Conservation (phyloP, 2,797 vertebrate genomes). For the Strix occidentalis region DNA sequence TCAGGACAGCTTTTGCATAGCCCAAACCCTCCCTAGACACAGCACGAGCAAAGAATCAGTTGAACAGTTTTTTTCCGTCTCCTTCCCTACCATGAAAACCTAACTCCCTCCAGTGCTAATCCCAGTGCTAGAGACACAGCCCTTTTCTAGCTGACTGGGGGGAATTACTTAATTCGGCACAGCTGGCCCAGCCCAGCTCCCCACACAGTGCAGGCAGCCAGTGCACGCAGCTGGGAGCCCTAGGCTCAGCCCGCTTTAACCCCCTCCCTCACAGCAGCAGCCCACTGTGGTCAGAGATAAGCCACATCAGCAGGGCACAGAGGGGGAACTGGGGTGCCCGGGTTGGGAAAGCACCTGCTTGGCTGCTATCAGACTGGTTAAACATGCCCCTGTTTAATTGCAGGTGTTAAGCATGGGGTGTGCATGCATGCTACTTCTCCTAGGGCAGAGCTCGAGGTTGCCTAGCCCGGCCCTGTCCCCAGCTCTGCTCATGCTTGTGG, state of each 20-base stretch:
- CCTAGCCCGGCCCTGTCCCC: fast-evolving
- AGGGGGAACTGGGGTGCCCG: fast-evolving
- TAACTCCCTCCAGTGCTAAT: neutral
- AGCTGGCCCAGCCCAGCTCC: constrained; percentile 35
- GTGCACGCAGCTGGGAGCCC: constrained; percentile 17
- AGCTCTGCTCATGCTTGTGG: neutral
- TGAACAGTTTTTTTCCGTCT: neutral
- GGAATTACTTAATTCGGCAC: neutral
- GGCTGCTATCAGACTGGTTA: neutral
- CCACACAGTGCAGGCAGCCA: neutral
- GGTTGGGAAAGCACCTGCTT: fast-evolving
- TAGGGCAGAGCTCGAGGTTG: neutral
- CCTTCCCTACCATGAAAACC: neutral
- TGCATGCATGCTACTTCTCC: neutral
- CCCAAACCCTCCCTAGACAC: constrained; percentile 4
- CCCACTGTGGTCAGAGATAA: fast-evolving
- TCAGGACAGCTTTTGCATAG: neutral
- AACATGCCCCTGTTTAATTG: neutral
- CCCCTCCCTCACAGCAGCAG: neutral
- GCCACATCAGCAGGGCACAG: fast-evolving
- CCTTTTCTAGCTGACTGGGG: constrained; percentile 4
- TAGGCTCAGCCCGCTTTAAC: neutral
- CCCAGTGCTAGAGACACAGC: constrained; percentile 14
- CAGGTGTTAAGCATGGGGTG: fast-evolving
- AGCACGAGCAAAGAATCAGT: neutral